Conservation (phyloP, 2,797 vertebrate genomes). For the Bufotes viridis region DNA sequence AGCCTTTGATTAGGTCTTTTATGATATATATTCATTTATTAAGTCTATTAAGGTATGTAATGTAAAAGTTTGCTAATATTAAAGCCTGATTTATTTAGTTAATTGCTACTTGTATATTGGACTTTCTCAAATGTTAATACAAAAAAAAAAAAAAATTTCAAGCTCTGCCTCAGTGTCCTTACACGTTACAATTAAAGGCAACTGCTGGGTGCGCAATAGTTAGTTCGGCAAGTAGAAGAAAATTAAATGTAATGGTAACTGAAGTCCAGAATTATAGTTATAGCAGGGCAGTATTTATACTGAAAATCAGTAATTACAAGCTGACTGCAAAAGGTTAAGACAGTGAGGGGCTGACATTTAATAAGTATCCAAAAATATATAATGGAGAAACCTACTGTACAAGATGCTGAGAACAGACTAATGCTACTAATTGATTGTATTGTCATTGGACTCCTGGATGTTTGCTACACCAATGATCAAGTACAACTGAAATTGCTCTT, state of each 20-base stretch:
- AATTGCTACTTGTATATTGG: conserved; percentile 41
- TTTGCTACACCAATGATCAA: not conserved
- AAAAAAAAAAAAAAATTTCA: not conserved
- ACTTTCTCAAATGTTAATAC: conserved; percentile 14
- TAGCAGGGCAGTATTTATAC: not conserved
- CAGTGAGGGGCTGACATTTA: not conserved
- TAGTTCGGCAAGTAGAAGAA: not conserved
- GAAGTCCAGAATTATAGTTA: not conserved
- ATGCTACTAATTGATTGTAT: not conserved
- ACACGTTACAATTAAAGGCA: conserved; percentile 28
- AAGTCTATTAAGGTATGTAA: not conserved
- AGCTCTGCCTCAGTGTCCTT: conserved; percentile 18
- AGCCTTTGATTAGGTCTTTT: not conserved
- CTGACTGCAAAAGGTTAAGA: not conserved
- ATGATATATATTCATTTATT: not conserved
- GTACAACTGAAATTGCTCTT: not conserved
- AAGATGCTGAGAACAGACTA: not conserved
- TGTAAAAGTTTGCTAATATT: conserved; percentile 26
- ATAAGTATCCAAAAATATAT: not conserved
- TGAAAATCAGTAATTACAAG: not conserved
- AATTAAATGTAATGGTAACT: conserved; percentile 12
- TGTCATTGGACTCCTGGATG: not conserved
- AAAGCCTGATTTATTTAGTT: conserved; percentile 43
- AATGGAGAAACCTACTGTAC: not conserved
- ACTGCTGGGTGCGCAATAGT: conserved; percentile 21